A percentile compares a stretch with the other conserved stretches of the same genome.
These are phyloP conservation scores for Hemicordylus capensis DNA, from an alignment of 2,113 vertebrate species.

Conservation along the genomic window DNA sequence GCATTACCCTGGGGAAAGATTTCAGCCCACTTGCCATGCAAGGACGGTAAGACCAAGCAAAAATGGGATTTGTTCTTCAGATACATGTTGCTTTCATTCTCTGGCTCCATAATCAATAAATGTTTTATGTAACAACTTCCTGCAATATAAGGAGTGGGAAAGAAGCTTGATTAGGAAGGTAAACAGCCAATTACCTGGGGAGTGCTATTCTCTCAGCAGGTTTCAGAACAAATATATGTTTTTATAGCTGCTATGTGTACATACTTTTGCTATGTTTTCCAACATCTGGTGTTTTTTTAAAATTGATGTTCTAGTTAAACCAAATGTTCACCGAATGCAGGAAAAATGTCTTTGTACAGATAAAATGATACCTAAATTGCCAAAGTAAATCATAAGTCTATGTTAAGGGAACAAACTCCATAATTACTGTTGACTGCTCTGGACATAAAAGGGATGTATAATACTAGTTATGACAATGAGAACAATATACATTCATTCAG, in stretches of 20 bases:
- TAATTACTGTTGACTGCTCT: not conserved
- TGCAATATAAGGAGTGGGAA: not conserved
- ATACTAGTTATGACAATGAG: not conserved
- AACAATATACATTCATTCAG: not conserved
- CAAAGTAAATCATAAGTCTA: not conserved
- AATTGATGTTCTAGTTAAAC: not conserved
- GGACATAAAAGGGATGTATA: not conserved
- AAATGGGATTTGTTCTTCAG: constrained; percentile 6
- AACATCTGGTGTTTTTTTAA: constrained; percentile 1
- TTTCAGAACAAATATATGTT: constrained; percentile 26
- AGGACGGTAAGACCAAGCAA: constrained; percentile 64
- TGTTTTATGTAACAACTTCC: constrained; percentile 45
- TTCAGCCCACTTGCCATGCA: constrained; percentile 57
- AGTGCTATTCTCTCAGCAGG: not conserved
- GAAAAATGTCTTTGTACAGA: not conserved
- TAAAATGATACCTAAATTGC: not conserved
- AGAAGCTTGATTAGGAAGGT: constrained; percentile 36
- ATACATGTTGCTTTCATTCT: constrained; percentile 28
- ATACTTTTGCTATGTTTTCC: constrained; percentile 4
- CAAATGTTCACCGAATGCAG: constrained; percentile 3
- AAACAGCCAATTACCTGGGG: constrained; percentile 20
- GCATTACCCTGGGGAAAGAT: constrained; percentile 57
- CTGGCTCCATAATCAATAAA: accelerated
- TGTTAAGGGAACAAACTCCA: not conserved
- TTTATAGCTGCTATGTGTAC: constrained; percentile 2